These are phyloP conservation scores for Pagrus major DNA, from an alignment of 2,113 vertebrate genomes.

Conservation along the genomic window DNA sequence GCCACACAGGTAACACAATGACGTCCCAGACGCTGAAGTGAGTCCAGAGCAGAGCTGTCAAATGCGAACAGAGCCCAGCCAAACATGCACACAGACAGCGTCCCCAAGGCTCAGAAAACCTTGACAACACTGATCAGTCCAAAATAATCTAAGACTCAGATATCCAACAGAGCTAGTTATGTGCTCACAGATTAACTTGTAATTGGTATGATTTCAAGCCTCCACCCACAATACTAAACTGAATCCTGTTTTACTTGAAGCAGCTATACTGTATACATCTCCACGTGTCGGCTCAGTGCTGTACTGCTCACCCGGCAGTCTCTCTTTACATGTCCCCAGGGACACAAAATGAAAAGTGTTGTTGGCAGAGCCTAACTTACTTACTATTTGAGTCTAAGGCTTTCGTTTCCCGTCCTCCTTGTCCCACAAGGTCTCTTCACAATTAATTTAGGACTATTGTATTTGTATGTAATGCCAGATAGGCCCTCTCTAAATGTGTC, in stretches of 20 bases:
- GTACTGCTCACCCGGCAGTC: constrained; percentile 19
- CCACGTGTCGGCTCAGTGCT: constrained; percentile 40
- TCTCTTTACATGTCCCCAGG: constrained; percentile 49
- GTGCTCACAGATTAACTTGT: neutral
- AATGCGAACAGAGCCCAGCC: constrained; percentile 40
- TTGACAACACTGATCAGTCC: constrained; percentile 8
- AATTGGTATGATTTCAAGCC: constrained; percentile 16
- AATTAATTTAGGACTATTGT: neutral
- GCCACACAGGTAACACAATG: constrained; percentile 66
- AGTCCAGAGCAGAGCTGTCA: constrained; percentile 72
- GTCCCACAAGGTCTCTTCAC: constrained; percentile 8
- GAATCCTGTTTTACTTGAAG: constrained; percentile 41
- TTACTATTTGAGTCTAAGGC: neutral
- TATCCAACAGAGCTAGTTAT: neutral
- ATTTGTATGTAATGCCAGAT: neutral
- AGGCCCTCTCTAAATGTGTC: neutral
- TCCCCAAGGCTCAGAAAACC: constrained; percentile 21
- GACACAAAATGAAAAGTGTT: constrained; percentile 20
- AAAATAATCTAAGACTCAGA: constrained; percentile 11
- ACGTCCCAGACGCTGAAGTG: constrained; percentile 55
- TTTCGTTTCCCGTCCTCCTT: constrained; percentile 38
- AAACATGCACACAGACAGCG: constrained; percentile 8
- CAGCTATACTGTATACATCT: constrained; percentile 35
- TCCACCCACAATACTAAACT: constrained; percentile 28
- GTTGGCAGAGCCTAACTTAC: constrained; percentile 8